phyloP scores from a whole-genome alignment of 1,140 invertebrate genomes.

The Acyrthosiphon pisum region DNA sequence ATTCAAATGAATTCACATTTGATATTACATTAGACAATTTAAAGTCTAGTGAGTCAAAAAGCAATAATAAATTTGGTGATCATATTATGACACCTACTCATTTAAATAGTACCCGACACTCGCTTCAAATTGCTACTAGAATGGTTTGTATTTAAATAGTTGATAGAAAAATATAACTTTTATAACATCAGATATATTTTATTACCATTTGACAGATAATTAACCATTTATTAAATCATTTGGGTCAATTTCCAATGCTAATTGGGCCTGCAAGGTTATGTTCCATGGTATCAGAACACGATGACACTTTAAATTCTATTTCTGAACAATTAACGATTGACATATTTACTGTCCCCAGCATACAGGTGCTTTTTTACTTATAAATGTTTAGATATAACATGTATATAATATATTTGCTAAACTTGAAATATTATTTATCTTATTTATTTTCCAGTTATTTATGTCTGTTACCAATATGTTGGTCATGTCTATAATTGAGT shows the following conservation, averaged over 20 bases:
- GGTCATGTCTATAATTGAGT: slow-evolving; percentile 88
- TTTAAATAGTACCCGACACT: slow-evolving; percentile 60
- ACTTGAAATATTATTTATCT: neutral
- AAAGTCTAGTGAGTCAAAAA: slow-evolving; percentile 60
- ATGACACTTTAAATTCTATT: slow-evolving; percentile 81
- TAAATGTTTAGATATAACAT: neutral
- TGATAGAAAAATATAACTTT: neutral
- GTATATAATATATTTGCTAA: neutral
- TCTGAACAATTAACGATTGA: slow-evolving; percentile 72
- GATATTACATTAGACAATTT: slow-evolving; percentile 75
- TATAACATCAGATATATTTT: neutral
- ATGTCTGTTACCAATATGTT: slow-evolving; percentile 74
- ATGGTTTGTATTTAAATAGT: slow-evolving; percentile 64
- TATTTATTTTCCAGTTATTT: slow-evolving; percentile 36
- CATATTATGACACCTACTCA: slow-evolving; percentile 57
- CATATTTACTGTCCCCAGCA: slow-evolving; percentile 86
- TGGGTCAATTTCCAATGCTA: slow-evolving; percentile 89
- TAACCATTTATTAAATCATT: slow-evolving; percentile 83
- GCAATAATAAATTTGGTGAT: slow-evolving; percentile 40
- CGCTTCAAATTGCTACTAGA: slow-evolving; percentile 73
- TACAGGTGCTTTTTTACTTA: slow-evolving; percentile 62
- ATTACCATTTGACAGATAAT: slow-evolving; percentile 66
- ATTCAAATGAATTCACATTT: slow-evolving; percentile 73
- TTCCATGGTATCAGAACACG: slow-evolving; percentile 88
- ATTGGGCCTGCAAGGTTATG: slow-evolving; percentile 83